phyloP scores from a whole-genome alignment of 2,888 invertebrate species.

The Gibbula magus region DNA sequence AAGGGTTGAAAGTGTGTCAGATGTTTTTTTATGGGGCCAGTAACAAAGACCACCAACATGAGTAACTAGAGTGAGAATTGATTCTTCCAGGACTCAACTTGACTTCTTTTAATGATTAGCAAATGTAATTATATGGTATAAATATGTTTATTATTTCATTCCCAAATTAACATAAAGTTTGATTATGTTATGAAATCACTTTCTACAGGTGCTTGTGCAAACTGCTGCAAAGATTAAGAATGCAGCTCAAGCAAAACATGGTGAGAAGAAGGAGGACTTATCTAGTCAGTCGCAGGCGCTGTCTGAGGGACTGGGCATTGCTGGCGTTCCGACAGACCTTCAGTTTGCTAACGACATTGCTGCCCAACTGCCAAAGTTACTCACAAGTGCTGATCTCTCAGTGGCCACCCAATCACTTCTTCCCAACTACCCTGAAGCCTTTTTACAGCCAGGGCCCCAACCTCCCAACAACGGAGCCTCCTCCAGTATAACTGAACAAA shows the following conservation, averaged over 20 bases:
- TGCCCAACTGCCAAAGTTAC: constrained; percentile 38
- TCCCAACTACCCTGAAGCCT: constrained; percentile 29
- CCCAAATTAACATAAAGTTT: neutral
- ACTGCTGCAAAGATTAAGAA: constrained; percentile 23
- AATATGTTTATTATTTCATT: neutral
- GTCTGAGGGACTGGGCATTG: neutral
- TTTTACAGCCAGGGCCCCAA: constrained; percentile 19
- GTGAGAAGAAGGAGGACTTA: constrained; percentile 2
- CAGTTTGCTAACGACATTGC: constrained; percentile 32
- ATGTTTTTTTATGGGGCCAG: no score
- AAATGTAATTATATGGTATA: no score
- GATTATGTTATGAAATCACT: neutral
- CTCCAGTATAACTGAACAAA: constrained; percentile 20
- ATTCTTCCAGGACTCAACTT: no score
- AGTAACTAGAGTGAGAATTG: no score
- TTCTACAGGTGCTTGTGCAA: constrained; percentile 8
- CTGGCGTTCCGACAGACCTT: constrained; percentile 5
- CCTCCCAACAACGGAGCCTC: constrained; percentile 15
- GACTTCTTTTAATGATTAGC: no score
- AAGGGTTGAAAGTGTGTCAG: no score
- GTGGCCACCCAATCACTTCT: constrained; percentile 33
- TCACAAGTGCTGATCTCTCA: constrained; percentile 33
- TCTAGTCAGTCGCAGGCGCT: constrained; percentile 22
- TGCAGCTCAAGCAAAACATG: constrained; percentile 12
- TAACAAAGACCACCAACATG: no score